A percentile compares a stretch with the other conserved stretches of the same genome.
These are phyloP conservation scores for Sthenelais limicola DNA, from an alignment of 2,888 invertebrate species.

Conservation along the genomic window DNA sequence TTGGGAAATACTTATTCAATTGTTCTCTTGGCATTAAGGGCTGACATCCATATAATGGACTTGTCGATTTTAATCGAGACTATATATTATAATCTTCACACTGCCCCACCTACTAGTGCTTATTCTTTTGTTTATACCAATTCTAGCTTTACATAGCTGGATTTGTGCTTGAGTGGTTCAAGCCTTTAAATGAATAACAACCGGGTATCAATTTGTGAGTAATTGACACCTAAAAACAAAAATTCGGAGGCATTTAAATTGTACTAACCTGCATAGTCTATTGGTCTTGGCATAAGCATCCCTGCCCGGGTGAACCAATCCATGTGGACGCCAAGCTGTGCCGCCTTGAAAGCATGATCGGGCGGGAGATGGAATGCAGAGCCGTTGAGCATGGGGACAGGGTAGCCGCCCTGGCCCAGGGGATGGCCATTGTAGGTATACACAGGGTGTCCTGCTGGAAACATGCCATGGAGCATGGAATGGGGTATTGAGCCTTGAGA, in stretches of 20 bases:
- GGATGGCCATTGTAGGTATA: constrained; percentile 21
- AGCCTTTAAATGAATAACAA: no score
- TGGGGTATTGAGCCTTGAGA: not conserved
- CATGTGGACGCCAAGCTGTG: constrained; percentile 36
- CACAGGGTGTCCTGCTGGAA: constrained; percentile 31
- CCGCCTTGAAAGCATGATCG: constrained; percentile 41
- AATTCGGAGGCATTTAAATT: not conserved
- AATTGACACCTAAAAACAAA: no score
- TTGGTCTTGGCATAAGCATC: constrained; percentile 34
- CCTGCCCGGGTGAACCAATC: constrained; percentile 41
- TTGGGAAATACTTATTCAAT: no score
- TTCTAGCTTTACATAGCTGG: no score
- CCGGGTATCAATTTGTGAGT: no score
- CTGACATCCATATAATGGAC: no score
- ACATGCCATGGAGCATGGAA: constrained; percentile 30
- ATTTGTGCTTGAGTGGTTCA: no score
- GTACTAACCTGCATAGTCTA: constrained; percentile 37
- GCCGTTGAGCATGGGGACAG: constrained; percentile 37
- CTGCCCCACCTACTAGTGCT: no score
- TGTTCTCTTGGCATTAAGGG: no score
- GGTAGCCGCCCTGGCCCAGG: constrained; percentile 19
- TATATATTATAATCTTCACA: no score
- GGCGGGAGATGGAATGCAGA: constrained; percentile 39
- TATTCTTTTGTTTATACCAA: no score
- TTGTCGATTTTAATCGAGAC: no score